Percentiles rank a stretch among this genome's conserved stretches.
phyloP scores from a whole-genome alignment of 2,888 invertebrate species.

The Anaspis maculata region DNA sequence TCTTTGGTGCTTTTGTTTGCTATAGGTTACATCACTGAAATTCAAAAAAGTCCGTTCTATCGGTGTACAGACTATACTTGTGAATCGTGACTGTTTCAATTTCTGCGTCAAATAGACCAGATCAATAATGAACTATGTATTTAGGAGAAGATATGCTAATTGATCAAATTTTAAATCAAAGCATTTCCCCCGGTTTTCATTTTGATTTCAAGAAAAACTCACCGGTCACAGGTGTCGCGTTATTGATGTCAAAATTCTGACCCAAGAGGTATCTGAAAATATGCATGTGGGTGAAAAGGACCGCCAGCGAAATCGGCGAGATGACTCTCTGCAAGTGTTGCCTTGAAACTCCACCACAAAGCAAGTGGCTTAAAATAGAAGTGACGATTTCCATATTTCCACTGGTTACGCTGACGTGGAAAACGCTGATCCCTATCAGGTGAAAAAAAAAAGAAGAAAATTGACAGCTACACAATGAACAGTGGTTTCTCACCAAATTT shows the following conservation, averaged over 20 bases:
- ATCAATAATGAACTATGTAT: too few species aligned
- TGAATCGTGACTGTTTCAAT: too few species aligned
- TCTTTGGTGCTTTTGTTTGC: too few species aligned
- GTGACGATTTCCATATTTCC: conserved; percentile 31
- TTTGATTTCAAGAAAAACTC: too few species aligned
- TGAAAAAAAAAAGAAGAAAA: conserved; percentile 5
- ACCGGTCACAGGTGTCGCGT: conserved; percentile 27
- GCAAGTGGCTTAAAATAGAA: conserved; percentile 30
- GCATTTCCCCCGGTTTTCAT: too few species aligned
- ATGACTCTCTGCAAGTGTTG: conserved; percentile 30
- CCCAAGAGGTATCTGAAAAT: conserved; percentile 30
- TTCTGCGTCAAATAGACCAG: too few species aligned
- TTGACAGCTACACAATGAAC: too few species aligned
- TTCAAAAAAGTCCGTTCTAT: too few species aligned
- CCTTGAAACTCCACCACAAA: conserved; percentile 34
- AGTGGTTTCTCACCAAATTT: conserved; percentile 34
- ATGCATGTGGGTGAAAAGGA: conserved; percentile 29
- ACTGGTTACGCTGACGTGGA: conserved; percentile 31
- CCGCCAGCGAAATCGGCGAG: conserved; percentile 32
- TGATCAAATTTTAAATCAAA: too few species aligned
- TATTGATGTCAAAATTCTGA: conserved; percentile 29
- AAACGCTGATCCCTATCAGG: conserved; percentile 31
- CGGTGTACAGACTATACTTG: too few species aligned
- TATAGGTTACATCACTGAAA: too few species aligned
- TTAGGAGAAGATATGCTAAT: too few species aligned